Conservation (phyloP, 2,888 invertebrate genomes). For the Agrochola macilenta region DNA sequence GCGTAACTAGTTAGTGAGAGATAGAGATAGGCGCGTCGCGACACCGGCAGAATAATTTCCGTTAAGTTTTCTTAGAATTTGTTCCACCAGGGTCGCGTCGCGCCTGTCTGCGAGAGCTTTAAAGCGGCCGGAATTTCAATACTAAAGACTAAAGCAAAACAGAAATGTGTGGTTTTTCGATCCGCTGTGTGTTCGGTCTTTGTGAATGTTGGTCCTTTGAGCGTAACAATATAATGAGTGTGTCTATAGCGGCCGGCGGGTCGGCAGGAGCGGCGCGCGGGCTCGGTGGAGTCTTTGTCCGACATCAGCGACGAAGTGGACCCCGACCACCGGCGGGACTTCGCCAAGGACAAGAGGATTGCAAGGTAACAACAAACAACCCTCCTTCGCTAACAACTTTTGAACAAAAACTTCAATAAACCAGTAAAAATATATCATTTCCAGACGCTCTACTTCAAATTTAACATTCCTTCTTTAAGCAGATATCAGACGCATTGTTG, state of each 20-base stretch:
- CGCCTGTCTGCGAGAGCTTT: background rate
- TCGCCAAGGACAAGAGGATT: background rate
- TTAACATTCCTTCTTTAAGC: background rate
- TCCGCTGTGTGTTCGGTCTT: background rate
- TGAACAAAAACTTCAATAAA: background rate
- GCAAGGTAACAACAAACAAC: slow-evolving; percentile 21
- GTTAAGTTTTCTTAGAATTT: too few relatives aligned
- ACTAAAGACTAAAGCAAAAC: background rate
- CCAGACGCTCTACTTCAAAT: too few relatives aligned
- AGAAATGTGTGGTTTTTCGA: background rate
- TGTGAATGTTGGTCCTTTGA: background rate
- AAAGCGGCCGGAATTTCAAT: background rate
- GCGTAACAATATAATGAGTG: background rate
- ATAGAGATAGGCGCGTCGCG: too few relatives aligned
- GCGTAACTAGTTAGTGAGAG: background rate
- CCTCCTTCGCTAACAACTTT: background rate
- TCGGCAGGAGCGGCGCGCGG: slow-evolving; percentile 72
- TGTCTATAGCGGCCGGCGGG: slow-evolving; percentile 68
- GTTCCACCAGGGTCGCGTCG: too few relatives aligned
- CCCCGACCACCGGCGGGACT: slow-evolving; percentile 63
- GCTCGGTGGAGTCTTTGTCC: slow-evolving; percentile 79
- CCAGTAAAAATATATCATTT: background rate
- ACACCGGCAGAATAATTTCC: too few relatives aligned
- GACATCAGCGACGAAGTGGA: slow-evolving; percentile 84
- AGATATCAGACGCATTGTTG: background rate